Evolutionary conservation across 2,888 invertebrate genomes (phyloP).

Genomic region (Chymomyza fuscimana): DNA sequence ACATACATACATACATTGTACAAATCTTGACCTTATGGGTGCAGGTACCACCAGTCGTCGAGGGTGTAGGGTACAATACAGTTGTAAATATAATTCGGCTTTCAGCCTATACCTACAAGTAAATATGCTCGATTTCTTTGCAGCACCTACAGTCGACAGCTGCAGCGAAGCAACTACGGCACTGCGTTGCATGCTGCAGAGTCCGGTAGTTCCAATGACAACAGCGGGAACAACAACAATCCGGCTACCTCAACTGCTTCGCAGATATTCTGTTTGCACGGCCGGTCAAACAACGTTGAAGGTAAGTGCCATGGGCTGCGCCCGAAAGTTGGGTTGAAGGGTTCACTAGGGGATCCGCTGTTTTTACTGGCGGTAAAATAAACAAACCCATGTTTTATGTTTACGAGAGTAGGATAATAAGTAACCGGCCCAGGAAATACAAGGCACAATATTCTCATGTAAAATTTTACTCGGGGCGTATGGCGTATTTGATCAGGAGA

Average conservation of each 20-base stretch:
- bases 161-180: slow-evolving; percentile 54
- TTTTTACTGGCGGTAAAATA: slow-evolving; percentile 10
- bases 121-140: not conserved
- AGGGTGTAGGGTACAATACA: no score
- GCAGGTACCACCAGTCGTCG: no score
- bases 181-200: slow-evolving; percentile 39
- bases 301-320: slow-evolving; percentile 39
- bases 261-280: slow-evolving; percentile 72
- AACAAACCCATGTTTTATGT: not conserved
- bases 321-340: not conserved
- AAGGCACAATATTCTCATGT: no score
- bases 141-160: not conserved
- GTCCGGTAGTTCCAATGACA: slow-evolving; percentile 22
- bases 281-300: slow-evolving; percentile 69
- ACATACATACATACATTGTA: no score
- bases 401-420: no score
- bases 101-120: not conserved
- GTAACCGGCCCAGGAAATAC: no score
- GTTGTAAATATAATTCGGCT: not conserved
- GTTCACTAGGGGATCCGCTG: not conserved
- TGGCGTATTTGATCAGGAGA: no score
- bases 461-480: no score
- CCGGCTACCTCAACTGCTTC: slow-evolving; percentile 43
- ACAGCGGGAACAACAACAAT: slow-evolving; percentile 56
- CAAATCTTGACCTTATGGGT: no score